Percentiles rank a stretch among this genome's conserved stretches.
These are phyloP conservation scores for Allobates femoralis DNA, from an alignment of 2,797 vertebrate genomes.

Conservation along the genomic window DNA sequence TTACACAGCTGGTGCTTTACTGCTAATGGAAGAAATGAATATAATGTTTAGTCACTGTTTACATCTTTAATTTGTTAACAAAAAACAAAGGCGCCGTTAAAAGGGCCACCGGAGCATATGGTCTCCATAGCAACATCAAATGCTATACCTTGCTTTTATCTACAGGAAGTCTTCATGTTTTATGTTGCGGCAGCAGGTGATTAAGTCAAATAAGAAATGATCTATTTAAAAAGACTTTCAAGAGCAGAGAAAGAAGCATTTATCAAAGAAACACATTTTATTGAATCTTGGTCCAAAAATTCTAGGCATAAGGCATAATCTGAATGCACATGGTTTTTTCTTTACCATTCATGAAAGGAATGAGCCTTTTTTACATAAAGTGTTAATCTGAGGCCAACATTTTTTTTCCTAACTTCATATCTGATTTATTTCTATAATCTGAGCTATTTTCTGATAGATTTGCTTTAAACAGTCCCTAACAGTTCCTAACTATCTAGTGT, in stretches of 20 bases:
- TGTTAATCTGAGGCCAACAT: no score
- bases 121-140: slow-evolving; percentile 53
- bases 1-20: neutral
- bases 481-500: no score
- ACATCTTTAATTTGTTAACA: slow-evolving; percentile 49
- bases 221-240: slow-evolving; percentile 42
- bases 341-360: no score
- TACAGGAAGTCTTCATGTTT: slow-evolving; percentile 44
- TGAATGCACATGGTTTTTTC: no score
- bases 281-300: neutral
- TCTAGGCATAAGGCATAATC: neutral
- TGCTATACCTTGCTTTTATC: slow-evolving; percentile 55
- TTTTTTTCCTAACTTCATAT: no score
- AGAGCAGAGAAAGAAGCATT: neutral
- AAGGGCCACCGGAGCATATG: slow-evolving; percentile 18
- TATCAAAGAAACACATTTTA: slow-evolving; percentile 24
- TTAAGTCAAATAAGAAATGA: slow-evolving; percentile 54
- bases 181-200: slow-evolving; percentile 47
- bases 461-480: no score
- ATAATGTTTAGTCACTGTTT: neutral
- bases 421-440: no score
- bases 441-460: no score
- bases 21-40: neutral
- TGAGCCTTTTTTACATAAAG: no score
- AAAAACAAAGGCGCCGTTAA: slow-evolving; percentile 17